These are phyloP conservation scores for Dipodomys merriami DNA, from an alignment of 2,113 vertebrate genomes.

Conservation along the genomic window DNA sequence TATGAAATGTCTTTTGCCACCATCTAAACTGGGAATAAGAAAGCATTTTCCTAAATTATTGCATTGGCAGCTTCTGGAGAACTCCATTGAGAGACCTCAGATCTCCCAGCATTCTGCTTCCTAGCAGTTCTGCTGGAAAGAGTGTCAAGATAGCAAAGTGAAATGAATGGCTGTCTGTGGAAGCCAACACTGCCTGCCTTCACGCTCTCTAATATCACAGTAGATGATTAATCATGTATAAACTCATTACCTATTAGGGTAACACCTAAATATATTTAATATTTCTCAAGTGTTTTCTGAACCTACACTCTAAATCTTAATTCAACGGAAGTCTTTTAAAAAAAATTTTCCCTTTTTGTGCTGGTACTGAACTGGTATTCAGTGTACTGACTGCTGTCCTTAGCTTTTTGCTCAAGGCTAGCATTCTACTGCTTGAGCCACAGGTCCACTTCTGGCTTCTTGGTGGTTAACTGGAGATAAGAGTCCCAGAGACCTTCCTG, in stretches of 20 bases:
- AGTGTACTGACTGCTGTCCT: too few species aligned
- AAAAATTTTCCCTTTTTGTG: neutral
- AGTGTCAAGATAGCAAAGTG: neutral
- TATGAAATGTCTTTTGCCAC: neutral
- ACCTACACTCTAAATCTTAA: neutral
- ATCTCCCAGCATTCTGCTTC: neutral
- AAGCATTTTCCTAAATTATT: neutral
- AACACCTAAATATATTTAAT: constrained; percentile 20
- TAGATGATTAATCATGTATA: neutral
- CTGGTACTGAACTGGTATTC: too few species aligned
- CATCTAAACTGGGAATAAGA: neutral
- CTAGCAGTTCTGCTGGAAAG: neutral
- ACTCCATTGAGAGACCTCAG: neutral
- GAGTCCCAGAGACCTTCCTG: too few species aligned
- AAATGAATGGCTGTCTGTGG: constrained; percentile 22
- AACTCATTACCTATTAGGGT: neutral
- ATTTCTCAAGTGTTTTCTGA: neutral
- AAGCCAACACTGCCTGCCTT: neutral
- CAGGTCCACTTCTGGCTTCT: too few species aligned
- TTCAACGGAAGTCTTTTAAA: neutral
- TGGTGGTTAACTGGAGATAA: too few species aligned
- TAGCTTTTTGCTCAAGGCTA: too few species aligned
- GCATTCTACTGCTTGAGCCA: too few species aligned
- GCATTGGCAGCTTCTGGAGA: neutral
- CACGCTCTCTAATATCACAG: neutral